Conservation (phyloP, 2,797 vertebrate species). For the Oreochromis grahami region DNA sequence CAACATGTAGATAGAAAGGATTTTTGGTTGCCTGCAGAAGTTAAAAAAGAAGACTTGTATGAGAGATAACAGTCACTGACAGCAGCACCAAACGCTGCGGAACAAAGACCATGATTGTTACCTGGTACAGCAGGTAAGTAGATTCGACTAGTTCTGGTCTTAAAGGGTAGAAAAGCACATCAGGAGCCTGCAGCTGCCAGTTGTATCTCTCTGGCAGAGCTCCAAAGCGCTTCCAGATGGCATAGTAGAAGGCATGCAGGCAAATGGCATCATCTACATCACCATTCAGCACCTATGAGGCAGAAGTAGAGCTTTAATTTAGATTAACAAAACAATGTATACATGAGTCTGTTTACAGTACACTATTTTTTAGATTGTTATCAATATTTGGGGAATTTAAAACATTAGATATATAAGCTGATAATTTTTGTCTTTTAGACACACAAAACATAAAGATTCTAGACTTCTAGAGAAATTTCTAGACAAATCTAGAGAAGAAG, state of each 20-base stretch:
- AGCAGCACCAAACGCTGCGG: background rate
- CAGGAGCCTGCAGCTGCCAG: constrained; percentile 96
- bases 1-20: constrained; percentile 98
- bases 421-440: background rate
- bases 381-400: background rate
- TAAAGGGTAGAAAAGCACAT: constrained; percentile 94
- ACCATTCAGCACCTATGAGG: constrained; percentile 88
- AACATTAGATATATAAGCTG: background rate
- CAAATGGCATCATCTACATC: constrained; percentile 98
- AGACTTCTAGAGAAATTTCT: background rate
- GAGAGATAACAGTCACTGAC: background rate
- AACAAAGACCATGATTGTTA: constrained; percentile 39
- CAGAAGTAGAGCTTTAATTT: background rate
- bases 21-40: constrained; percentile 92
- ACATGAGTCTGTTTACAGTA: background rate
- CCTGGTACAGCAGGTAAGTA: constrained; percentile 97
- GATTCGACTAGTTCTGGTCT: constrained; percentile 96
- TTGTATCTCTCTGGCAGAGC: constrained; percentile 97
- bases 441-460: background rate
- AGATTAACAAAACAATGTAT: background rate
- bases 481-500: background rate
- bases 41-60: background rate
- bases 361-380: background rate
- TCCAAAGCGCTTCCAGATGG: constrained; percentile 97
- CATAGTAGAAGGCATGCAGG: constrained; percentile 97